Evolutionary conservation across 2,888 invertebrate genomes (phyloP).

Genomic region (Dromius quadrimaculatus): DNA sequence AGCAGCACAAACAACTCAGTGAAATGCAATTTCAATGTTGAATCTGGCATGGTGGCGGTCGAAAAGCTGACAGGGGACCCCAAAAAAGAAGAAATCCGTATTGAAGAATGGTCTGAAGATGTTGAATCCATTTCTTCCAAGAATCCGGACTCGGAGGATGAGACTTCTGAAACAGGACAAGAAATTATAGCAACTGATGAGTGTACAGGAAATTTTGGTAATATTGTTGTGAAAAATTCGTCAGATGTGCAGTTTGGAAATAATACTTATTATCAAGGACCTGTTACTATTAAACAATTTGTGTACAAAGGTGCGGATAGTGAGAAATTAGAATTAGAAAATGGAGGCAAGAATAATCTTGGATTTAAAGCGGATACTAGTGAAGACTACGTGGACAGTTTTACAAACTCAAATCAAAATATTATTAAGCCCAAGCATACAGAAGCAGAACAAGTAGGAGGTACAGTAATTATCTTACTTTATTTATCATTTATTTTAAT

Average conservation of each 20-base stretch:
- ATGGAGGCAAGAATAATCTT: constrained; percentile 37
- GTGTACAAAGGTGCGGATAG: constrained; percentile 65
- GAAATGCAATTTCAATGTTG: not conserved
- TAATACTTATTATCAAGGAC: constrained; percentile 82
- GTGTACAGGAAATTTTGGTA: constrained; percentile 68
- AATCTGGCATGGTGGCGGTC: constrained; percentile 39
- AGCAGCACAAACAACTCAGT: constrained; percentile 12
- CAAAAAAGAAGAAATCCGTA: constrained; percentile 14
- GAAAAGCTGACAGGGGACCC: constrained; percentile 49
- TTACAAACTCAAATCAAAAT: constrained; percentile 21
- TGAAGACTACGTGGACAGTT: constrained; percentile 13
- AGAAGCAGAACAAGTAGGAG: not conserved
- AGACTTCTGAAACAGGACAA: constrained; percentile 50
- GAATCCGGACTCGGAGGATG: constrained; percentile 51
- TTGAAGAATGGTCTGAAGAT: constrained; percentile 40
- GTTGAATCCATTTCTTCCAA: constrained; percentile 34
- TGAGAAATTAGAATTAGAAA: constrained; percentile 55
- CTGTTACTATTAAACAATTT: constrained; percentile 82
- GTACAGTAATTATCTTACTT: constrained; percentile 19
- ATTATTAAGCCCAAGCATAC: not conserved
- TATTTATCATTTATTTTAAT: too few species aligned
- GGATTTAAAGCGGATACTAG: constrained; percentile 14
- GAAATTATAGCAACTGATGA: constrained; percentile 50
- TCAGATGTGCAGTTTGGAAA: constrained; percentile 82
- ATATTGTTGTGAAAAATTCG: constrained; percentile 76